These are phyloP conservation scores for Orthosia cruda DNA, from an alignment of 2,888 invertebrate species.

Conservation along the genomic window DNA sequence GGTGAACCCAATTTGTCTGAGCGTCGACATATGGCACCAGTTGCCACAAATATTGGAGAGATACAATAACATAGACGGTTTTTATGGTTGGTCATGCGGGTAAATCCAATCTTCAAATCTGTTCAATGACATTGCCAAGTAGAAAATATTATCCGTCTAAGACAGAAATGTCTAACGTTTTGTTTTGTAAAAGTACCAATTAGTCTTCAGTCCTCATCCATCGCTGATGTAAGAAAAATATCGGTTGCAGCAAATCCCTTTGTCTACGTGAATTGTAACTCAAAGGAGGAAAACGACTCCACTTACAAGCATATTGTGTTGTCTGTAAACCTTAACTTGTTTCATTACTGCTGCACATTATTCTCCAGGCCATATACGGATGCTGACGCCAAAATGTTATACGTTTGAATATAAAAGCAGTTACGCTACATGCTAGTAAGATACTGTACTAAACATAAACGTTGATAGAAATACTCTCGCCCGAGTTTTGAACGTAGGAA, in stretches of 20 bases:
- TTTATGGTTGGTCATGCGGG: constrained; percentile 45
- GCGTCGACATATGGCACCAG: constrained; percentile 76
- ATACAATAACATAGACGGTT: constrained; percentile 64
- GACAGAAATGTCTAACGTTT: background rate
- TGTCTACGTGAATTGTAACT: constrained; percentile 26
- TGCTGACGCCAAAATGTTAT: background rate
- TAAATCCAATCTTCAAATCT: constrained; percentile 40
- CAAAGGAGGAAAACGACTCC: constrained; percentile 25
- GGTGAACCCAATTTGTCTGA: constrained; percentile 77
- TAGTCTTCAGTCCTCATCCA: background rate
- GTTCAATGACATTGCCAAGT: constrained; percentile 27
- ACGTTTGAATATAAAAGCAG: constrained; percentile 8
- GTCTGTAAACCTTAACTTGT: constrained; percentile 19
- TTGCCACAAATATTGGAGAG: constrained; percentile 75
- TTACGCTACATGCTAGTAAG: background rate
- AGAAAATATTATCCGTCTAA: background rate
- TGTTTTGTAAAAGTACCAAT: background rate
- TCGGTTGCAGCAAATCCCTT: constrained; percentile 7
- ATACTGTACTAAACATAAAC: constrained; percentile 46
- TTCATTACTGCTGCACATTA: constrained; percentile 16
- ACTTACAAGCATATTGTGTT: constrained; percentile 21
- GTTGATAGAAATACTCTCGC: constrained; percentile 32
- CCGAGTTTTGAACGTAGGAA: constrained; percentile 25
- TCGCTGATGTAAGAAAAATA: constrained; percentile 32
- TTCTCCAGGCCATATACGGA: constrained; percentile 10